These are phyloP conservation scores for Aelia acuminata DNA, from an alignment of 2,888 invertebrate genomes.

Conservation along the genomic window DNA sequence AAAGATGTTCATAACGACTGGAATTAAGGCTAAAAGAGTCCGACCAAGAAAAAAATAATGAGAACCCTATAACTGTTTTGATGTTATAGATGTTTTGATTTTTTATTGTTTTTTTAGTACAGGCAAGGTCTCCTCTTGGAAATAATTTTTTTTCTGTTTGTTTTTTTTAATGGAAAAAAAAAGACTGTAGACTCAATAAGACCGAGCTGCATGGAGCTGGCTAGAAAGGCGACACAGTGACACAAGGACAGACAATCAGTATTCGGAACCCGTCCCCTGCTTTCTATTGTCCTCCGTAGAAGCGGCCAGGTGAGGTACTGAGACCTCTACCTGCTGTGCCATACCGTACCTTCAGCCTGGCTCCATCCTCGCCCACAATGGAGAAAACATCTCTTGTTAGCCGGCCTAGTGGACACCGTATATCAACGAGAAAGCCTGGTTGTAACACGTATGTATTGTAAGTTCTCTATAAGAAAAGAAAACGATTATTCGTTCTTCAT, in stretches of 20 bases:
- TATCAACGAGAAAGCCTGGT: not conserved
- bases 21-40: no score
- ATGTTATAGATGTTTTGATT: no score
- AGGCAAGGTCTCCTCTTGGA: no score
- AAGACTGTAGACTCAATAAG: not conserved
- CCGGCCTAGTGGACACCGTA: not conserved
- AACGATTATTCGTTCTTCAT: no score
- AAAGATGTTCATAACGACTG: no score
- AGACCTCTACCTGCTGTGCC: not conserved
- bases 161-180: not conserved
- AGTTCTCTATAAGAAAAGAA: no score
- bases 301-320: not conserved
- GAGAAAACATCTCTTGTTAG: not conserved
- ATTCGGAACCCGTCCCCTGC: not conserved
- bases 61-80: no score
- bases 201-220: not conserved
- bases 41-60: no score
- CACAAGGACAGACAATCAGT: conserved; percentile 5
- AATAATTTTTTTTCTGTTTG: not conserved
- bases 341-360: not conserved
- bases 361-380: not conserved
- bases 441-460: not conserved
- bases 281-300: conserved; percentile 12
- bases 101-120: no score
- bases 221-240: not conserved